Percentiles rank a stretch among this genome's conserved stretches.
These are phyloP conservation scores for Tetranychus piercei DNA, from an alignment of 2,888 invertebrate genomes.

Conservation along the genomic window DNA sequence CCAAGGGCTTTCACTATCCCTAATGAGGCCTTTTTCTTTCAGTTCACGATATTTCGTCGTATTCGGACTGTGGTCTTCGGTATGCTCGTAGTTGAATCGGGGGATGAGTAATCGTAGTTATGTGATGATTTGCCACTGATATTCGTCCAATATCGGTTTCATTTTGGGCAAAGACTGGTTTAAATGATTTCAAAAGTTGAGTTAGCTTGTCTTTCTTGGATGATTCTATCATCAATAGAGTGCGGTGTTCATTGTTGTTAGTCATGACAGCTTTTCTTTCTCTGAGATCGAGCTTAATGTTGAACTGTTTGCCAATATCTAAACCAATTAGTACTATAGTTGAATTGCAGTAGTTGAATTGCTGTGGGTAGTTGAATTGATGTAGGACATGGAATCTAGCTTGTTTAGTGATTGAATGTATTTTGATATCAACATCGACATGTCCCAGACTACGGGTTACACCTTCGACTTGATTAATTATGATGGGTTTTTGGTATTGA, in stretches of 20 bases:
- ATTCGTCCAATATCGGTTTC: conserved; percentile 12
- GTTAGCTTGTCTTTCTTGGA: no score
- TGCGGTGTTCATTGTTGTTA: neutral
- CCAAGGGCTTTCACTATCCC: neutral
- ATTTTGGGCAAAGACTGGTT: neutral
- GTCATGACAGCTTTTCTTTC: neutral
- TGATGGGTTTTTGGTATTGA: neutral
- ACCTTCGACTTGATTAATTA: neutral
- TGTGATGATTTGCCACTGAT: neutral
- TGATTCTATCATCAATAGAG: no score
- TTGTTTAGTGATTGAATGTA: no score
- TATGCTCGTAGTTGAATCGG: neutral
- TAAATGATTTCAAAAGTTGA: neutral
- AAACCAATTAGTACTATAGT: neutral
- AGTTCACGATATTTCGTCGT: neutral
- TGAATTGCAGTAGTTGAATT: no score
- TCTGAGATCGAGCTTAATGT: neutral
- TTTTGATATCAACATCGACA: no score
- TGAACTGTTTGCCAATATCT: neutral
- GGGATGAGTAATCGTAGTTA: neutral
- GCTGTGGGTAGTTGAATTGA: no score
- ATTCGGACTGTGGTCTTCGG: neutral
- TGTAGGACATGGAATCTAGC: neutral
- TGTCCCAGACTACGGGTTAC: no score
- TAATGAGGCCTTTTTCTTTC: neutral